phyloP scores from a whole-genome alignment of 2,888 invertebrate species.

The Caprella mutica region DNA sequence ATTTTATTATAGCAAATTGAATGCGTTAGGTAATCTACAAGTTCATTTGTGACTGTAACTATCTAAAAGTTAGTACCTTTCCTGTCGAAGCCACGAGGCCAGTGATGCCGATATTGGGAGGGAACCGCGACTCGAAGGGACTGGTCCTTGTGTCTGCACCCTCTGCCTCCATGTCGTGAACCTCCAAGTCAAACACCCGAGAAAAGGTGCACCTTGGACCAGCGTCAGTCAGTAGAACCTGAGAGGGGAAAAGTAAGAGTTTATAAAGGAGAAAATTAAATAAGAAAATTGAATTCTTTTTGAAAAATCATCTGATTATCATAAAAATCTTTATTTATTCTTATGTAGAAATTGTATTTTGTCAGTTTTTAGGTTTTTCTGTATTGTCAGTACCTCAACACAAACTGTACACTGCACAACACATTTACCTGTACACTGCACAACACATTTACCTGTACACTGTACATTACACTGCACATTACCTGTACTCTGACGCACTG shows the following conservation, averaged over 20 bases:
- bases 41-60: too few species aligned
- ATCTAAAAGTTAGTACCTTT: constrained; percentile 77
- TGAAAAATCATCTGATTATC: too few species aligned
- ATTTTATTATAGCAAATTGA: too few species aligned
- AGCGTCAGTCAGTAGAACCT: constrained; percentile 81
- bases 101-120: constrained; percentile 88
- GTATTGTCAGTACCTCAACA: too few species aligned
- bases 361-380: too few species aligned
- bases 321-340: too few species aligned
- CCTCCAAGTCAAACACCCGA: constrained; percentile 85
- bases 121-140: constrained; percentile 84
- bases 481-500: constrained; percentile 92
- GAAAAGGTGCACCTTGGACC: constrained; percentile 80
- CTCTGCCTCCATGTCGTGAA: constrained; percentile 71
- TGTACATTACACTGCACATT: constrained; percentile 38
- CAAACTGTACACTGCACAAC: too few species aligned
- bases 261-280: not conserved
- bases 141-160: constrained; percentile 68
- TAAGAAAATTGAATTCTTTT: not conserved
- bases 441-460: too few species aligned
- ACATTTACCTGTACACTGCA: too few species aligned
- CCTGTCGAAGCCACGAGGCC: constrained; percentile 90
- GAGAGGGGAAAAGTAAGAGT: constrained; percentile 24
- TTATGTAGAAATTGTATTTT: too few species aligned
- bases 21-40: too few species aligned